phyloP scores from a whole-genome alignment of 2,888 invertebrate species.

The Platerodrilus igneus region DNA sequence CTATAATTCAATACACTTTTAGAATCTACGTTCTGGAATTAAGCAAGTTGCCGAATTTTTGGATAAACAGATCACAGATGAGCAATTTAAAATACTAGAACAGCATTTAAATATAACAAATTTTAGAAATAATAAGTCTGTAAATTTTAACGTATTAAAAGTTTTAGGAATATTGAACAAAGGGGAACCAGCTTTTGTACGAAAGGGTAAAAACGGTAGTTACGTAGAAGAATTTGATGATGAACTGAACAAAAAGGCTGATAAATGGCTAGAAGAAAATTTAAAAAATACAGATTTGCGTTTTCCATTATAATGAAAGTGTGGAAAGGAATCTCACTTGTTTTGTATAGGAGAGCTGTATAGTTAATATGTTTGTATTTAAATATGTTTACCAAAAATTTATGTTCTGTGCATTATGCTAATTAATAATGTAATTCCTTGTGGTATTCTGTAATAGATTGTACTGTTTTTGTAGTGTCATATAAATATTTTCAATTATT shows the following conservation, averaged over 20 bases:
- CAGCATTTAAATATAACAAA: slow-evolving; percentile 74
- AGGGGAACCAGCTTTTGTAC: slow-evolving; percentile 61
- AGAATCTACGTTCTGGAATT: slow-evolving; percentile 59
- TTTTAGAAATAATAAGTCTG: slow-evolving; percentile 76
- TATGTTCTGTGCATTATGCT: no score
- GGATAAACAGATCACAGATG: slow-evolving; percentile 53
- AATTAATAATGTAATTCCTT: no score
- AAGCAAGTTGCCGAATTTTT: slow-evolving; percentile 60
- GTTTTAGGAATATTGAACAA: slow-evolving; percentile 57
- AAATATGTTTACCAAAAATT: no score
- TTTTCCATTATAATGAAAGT: slow-evolving; percentile 48
- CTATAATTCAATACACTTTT: no score
- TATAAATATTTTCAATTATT: no score
- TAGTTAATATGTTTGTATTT: no score
- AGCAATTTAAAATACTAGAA: slow-evolving; percentile 58
- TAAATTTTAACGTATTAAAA: slow-evolving; percentile 65
- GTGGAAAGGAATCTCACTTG: no score
- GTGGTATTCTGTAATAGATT: no score
- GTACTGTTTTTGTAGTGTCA: no score
- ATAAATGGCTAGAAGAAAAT: slow-evolving; percentile 66
- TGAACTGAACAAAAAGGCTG: slow-evolving; percentile 60
- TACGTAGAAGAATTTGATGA: slow-evolving; percentile 70
- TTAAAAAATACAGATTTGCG: slow-evolving; percentile 56
- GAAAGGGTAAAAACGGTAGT: slow-evolving; percentile 63
- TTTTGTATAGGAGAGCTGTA: no score